Conservation (phyloP, 2,113 vertebrate species). For the Gallinago undulata region DNA sequence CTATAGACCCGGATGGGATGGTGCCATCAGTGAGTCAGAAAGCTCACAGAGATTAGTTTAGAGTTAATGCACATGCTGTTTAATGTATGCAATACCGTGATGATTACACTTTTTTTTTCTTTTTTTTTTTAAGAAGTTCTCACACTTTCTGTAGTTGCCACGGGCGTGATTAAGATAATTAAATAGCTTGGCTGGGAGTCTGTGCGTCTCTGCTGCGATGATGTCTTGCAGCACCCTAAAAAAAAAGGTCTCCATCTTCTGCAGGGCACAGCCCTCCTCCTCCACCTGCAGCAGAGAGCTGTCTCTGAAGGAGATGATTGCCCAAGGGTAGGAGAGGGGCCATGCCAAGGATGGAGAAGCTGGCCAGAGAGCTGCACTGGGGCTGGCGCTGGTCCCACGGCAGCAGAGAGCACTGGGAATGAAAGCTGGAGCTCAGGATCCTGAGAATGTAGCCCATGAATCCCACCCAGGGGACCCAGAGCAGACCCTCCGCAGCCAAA, state of each 20-base stretch:
- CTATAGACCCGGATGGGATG: neutral
- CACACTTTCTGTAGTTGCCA: neutral
- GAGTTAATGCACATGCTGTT: neutral
- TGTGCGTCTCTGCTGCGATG: rapidly evolving
- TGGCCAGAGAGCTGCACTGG: neutral
- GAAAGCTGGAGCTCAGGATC: neutral
- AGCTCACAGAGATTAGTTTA: neutral
- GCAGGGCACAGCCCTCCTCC: neutral
- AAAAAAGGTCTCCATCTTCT: neutral
- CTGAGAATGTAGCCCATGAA: neutral
- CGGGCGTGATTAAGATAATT: neutral
- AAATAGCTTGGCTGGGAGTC: neutral
- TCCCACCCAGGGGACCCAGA: neutral
- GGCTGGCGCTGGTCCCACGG: neutral
- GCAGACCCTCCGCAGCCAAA: neutral
- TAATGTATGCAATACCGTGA: neutral
- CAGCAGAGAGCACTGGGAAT: neutral
- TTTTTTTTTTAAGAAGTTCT: neutral
- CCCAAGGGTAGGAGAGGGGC: neutral
- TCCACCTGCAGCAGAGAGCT: neutral
- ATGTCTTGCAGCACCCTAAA: neutral
- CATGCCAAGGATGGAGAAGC: neutral
- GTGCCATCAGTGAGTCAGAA: neutral
- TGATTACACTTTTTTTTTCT: neutral
- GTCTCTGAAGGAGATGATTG: neutral